phyloP scores from a whole-genome alignment of 2,113 vertebrate species.

The Vicugna pacos region DNA sequence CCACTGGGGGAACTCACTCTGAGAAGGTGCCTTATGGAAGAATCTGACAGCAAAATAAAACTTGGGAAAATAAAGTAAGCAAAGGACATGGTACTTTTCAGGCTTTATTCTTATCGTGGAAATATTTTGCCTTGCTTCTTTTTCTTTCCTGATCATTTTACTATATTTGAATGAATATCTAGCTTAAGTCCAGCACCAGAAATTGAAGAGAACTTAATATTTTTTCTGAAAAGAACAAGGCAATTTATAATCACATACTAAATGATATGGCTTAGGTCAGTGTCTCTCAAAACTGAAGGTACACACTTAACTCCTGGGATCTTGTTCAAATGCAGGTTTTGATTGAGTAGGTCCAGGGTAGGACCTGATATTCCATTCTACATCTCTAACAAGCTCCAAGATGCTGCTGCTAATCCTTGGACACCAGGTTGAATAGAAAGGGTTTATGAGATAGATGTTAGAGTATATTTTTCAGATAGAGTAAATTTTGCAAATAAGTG shows the following conservation, averaged over 20 bases:
- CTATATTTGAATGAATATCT: background rate
- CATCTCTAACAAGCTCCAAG: background rate
- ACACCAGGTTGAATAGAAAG: background rate
- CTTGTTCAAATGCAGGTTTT: background rate
- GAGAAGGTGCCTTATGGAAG: background rate
- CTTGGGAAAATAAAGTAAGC: background rate
- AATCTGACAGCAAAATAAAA: slow-evolving; percentile 1
- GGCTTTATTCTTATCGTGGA: background rate
- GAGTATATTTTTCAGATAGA: background rate
- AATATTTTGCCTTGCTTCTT: background rate
- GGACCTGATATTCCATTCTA: background rate
- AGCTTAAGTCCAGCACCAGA: background rate
- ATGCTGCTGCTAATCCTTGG: background rate
- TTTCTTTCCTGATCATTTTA: background rate
- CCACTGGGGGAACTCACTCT: background rate
- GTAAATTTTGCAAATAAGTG: background rate
- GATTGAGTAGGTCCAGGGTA: background rate
- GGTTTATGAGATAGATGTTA: background rate
- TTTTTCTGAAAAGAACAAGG: background rate
- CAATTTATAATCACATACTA: background rate
- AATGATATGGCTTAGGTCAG: background rate
- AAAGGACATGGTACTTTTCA: background rate
- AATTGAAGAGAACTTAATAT: background rate
- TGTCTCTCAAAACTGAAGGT: background rate
- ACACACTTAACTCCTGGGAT: background rate